Conservation (phyloP, 2,113 vertebrate genomes). For the Anguilla japonica region DNA sequence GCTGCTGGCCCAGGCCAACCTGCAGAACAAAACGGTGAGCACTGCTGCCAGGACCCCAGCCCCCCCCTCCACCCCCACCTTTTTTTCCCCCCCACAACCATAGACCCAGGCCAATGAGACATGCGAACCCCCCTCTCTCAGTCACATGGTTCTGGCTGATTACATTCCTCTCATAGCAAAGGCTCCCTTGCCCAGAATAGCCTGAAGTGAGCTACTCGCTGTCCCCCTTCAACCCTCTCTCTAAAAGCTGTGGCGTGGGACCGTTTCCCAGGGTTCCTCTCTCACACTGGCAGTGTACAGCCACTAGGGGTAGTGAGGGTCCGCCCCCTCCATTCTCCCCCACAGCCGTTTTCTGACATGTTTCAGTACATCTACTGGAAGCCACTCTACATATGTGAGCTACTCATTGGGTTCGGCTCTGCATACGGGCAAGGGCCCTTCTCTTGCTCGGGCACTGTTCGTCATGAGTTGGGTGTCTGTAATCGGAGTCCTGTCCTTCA, state of each 20-base stretch:
- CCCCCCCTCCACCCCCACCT: too few species aligned
- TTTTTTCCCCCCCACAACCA: neutral
- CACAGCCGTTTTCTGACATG: neutral
- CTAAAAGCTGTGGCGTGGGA: neutral
- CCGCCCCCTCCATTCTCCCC: too few species aligned
- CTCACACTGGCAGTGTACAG: neutral
- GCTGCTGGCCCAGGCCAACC: conserved; percentile 73
- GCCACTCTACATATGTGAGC: neutral
- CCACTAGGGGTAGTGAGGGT: neutral
- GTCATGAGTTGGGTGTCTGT: neutral
- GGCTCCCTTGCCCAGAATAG: neutral
- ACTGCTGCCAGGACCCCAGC: neutral
- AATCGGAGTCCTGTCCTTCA: conserved; percentile 1
- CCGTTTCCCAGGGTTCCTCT: neutral
- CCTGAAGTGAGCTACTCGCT: neutral
- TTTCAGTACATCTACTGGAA: neutral
- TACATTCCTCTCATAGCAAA: conserved; percentile 11
- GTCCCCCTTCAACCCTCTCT: neutral
- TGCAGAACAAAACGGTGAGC: conserved; percentile 86
- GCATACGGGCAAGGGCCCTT: neutral
- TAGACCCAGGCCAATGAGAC: neutral
- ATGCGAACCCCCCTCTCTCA: neutral
- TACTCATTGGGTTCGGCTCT: neutral
- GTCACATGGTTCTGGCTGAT: neutral
- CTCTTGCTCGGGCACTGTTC: neutral